Conservation (phyloP, 2,113 vertebrate genomes). For the Loxodonta africana region DNA sequence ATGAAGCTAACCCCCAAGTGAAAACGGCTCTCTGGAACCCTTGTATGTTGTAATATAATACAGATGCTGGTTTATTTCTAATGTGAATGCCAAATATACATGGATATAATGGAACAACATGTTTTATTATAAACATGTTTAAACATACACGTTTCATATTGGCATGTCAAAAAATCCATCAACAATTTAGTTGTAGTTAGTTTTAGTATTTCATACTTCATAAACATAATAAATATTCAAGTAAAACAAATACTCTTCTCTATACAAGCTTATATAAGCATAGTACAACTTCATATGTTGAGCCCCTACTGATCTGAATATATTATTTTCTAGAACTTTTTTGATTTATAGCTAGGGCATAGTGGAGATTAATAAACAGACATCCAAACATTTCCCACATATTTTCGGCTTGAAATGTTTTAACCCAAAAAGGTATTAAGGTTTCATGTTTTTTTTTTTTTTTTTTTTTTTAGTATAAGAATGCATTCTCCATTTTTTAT, state of each 20-base stretch:
- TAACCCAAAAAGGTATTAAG: constrained; percentile 18
- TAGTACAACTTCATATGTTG: background rate
- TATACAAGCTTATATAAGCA: constrained; percentile 33
- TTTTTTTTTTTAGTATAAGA: background rate
- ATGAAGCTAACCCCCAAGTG: constrained; percentile 74
- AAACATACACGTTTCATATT: constrained; percentile 57
- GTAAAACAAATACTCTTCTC: constrained; percentile 62
- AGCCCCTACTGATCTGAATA: constrained; percentile 13
- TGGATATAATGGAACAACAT: constrained; percentile 56
- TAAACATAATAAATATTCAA: constrained; percentile 62
- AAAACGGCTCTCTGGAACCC: constrained; percentile 60
- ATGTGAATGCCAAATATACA: constrained; percentile 67
- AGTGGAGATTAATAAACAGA: constrained; percentile 56
- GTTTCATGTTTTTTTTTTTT: background rate
- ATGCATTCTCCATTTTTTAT: constrained; percentile 27
- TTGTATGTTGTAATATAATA: constrained; percentile 65
- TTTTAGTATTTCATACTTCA: constrained; percentile 17
- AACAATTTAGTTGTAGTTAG: constrained; percentile 16
- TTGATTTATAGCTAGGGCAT: constrained; percentile 2
- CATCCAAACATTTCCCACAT: constrained; percentile 33
- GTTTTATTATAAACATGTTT: constrained; percentile 69
- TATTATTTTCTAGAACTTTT: constrained; percentile 40
- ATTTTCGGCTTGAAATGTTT: constrained; percentile 44
- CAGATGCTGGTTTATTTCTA: constrained; percentile 76
- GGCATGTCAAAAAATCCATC: constrained; percentile 65